phyloP scores from a whole-genome alignment of 2,797 vertebrate genomes.

The Cossypha dichroa region DNA sequence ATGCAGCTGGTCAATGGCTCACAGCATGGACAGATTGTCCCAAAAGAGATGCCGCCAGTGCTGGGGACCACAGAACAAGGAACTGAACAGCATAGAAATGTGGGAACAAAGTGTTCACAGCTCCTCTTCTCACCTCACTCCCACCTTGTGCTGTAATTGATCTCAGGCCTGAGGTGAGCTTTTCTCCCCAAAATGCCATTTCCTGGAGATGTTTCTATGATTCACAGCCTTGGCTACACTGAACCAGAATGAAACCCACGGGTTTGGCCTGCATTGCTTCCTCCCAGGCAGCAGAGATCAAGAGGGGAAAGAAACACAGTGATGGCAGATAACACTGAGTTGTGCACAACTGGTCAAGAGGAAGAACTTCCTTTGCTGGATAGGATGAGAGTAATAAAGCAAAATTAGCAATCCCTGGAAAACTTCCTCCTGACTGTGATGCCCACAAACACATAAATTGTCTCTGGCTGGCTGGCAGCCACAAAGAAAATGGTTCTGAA shows the following conservation, averaged over 20 bases:
- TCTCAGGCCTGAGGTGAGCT: background rate
- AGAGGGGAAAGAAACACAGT: background rate
- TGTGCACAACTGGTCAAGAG: background rate
- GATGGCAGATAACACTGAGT: background rate
- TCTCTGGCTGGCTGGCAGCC: background rate
- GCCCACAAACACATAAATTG: background rate
- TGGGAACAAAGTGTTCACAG: background rate
- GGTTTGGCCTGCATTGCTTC: background rate
- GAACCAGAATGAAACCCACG: background rate
- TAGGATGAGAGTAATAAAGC: background rate
- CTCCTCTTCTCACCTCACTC: background rate
- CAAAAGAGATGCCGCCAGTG: background rate
- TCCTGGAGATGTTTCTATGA: background rate
- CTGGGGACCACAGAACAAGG: background rate
- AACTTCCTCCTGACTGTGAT: background rate
- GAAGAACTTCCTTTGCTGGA: conserved; percentile 7
- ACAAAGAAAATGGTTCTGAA: background rate
- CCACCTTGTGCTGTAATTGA: background rate
- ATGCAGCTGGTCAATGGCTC: background rate
- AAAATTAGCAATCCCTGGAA: conserved; percentile 7
- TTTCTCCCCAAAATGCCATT: background rate
- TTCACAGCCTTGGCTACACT: background rate
- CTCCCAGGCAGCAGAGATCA: conserved; percentile 2
- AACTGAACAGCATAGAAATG: background rate
- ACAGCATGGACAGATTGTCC: background rate